These are phyloP conservation scores for Chirona hameri DNA, from an alignment of 2,888 invertebrate species.

Conservation along the genomic window DNA sequence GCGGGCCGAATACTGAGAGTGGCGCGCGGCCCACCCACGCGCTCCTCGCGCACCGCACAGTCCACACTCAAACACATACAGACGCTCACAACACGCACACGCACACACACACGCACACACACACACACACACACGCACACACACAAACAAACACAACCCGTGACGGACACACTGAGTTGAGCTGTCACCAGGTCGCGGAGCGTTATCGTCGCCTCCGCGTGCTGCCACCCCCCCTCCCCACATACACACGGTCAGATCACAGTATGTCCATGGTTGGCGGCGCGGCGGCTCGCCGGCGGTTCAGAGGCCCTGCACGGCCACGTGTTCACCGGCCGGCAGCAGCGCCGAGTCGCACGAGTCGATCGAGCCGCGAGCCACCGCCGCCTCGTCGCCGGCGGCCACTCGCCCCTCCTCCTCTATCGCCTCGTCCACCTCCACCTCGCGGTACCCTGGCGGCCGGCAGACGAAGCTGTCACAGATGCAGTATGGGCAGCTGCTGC, in stretches of 20 bases:
- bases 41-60: background rate
- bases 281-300: background rate
- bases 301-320: background rate
- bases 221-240: background rate
- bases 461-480: background rate
- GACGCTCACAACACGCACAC: no score
- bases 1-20: background rate
- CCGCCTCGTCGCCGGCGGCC: background rate
- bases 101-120: no score
- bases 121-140: no score
- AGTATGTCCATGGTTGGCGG: background rate
- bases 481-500: background rate
- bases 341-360: background rate
- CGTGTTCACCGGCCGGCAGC: background rate
- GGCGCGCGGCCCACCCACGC: background rate
- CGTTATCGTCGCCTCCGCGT: background rate
- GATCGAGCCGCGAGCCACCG: background rate
- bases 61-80: background rate
- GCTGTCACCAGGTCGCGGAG: background rate
- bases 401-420: background rate
- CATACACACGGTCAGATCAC: background rate
- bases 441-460: background rate
- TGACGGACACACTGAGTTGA: background rate
- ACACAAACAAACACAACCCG: no score
- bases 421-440: constrained; percentile 2